Evolutionary conservation across 2,113 vertebrate species (phyloP), one percentile per base, ranked within the genome.

Genomic region (Rousettus leschenaultii): DNA sequence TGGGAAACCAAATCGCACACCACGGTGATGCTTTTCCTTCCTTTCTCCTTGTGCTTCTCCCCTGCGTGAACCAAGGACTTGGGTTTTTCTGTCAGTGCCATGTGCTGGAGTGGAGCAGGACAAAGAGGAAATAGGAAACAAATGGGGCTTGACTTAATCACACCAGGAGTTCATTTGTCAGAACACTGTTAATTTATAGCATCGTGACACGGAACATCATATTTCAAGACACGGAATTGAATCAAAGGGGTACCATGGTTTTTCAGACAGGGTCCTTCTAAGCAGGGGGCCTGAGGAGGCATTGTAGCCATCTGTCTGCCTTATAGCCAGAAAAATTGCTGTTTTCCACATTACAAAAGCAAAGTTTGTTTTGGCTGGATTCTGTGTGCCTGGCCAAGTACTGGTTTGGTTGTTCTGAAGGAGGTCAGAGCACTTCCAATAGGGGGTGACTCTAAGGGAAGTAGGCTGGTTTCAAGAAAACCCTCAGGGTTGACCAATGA

Each of bases 121-220:
- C 28, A 57, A 84, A 87, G 78, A 80, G 88, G 79, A 94, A 94
- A 91, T 55, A 94, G 93, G 91, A 92, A 94, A 83, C 35, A 40
- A 96, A 86, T 48, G 73, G 89, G 43, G 51, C 83, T 91, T 95
- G 70, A 93, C 78, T 95, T 94, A 57, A 88, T 95, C 82, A 91
- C n/a, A 89, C 53, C 55, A 57, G 63, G 73, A 91, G 51, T 65
- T 91, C 68, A 28, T 80, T 78, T 82, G 51, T 79, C 83, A 94
- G 73, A 86, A 93, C 12, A 75, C 53, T 48, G 86, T 53, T 71
- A 79, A 96, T 83, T 86, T 90, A 92, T 65, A 65, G 51, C 22
- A 51, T 77, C 2, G 2, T 24, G 61, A 53, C 84, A 57, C 1
- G 0, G 70, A 65, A 91, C 14, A 35, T 63, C 38, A 0, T 57